A percentile compares a stretch with the other conserved stretches of the same genome.
These are phyloP conservation scores for Decapterus maruadsi DNA, from an alignment of 2,797 vertebrate genomes.

Conservation along the genomic window DNA sequence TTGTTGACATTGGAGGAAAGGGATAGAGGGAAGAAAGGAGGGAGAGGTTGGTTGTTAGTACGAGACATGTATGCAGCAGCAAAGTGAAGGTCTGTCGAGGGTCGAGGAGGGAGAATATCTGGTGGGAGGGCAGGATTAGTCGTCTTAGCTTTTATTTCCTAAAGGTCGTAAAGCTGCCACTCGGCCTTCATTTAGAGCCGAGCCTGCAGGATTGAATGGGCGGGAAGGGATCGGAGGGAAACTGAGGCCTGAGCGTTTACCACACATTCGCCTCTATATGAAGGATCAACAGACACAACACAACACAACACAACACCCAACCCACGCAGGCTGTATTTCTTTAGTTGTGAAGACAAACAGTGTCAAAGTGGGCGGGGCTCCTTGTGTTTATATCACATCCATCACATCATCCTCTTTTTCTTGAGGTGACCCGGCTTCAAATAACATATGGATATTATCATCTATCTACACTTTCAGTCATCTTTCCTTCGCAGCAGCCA, in stretches of 20 bases:
- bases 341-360: constrained; percentile 13
- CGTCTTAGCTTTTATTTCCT: constrained; percentile 72
- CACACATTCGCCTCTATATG: constrained; percentile 18
- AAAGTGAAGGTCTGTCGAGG: constrained; percentile 38
- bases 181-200: constrained; percentile 60
- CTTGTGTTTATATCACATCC: constrained; percentile 15
- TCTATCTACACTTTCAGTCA: constrained; percentile 8
- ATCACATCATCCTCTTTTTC: constrained; percentile 13
- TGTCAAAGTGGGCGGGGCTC: constrained; percentile 25
- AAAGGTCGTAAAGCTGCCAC: constrained; percentile 83
- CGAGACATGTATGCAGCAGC: constrained; percentile 5
- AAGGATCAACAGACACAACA: constrained; percentile 29
- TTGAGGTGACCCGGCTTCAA: constrained; percentile 21
- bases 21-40: background rate
- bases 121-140: constrained; percentile 75
- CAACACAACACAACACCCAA: too few relatives aligned
- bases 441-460: constrained; percentile 41
- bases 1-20: constrained; percentile 20
- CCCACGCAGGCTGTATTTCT: constrained; percentile 41
- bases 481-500: background rate
- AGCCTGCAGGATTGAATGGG: constrained; percentile 50
- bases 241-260: constrained; percentile 39
- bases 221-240: constrained; percentile 49
- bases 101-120: constrained; percentile 59
- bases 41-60: constrained; percentile 17